phyloP scores from a whole-genome alignment of 2,888 invertebrate genomes.

The Oligia latruncula region DNA sequence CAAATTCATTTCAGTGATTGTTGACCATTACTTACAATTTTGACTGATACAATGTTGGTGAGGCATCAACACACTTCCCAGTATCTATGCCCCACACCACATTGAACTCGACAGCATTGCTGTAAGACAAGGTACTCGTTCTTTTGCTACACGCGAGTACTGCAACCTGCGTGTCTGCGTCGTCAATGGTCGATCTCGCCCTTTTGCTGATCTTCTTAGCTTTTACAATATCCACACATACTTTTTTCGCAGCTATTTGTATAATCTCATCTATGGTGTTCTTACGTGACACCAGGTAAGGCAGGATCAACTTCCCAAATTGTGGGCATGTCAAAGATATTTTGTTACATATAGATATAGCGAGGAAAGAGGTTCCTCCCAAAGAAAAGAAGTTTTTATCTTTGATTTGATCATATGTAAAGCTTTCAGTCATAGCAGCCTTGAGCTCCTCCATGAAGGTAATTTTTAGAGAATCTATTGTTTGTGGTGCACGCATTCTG shows the following conservation, averaged over 20 bases:
- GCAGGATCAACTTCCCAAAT: slow-evolving; percentile 88
- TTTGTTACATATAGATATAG: slow-evolving; percentile 91
- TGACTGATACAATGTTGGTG: slow-evolving; percentile 90
- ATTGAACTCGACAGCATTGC: slow-evolving; percentile 72
- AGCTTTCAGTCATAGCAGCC: slow-evolving; percentile 67
- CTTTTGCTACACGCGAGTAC: slow-evolving; percentile 61
- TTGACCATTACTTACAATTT: slow-evolving; percentile 81
- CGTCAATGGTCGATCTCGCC: slow-evolving; percentile 59
- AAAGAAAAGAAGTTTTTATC: slow-evolving; percentile 89
- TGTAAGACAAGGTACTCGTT: slow-evolving; percentile 35
- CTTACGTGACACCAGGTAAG: slow-evolving; percentile 87
- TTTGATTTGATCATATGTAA: slow-evolving; percentile 80
- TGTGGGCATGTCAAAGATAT: slow-evolving; percentile 84
- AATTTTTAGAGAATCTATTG: slow-evolving; percentile 70
- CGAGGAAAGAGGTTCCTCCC: slow-evolving; percentile 93
- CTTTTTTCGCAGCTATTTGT: slow-evolving; percentile 75
- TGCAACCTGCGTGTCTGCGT: slow-evolving; percentile 20
- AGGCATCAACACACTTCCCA: slow-evolving; percentile 95
- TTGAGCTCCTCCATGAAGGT: slow-evolving; percentile 78
- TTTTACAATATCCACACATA: slow-evolving; percentile 67
- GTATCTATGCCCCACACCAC: slow-evolving; percentile 91
- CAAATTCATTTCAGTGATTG: slow-evolving; percentile 7
- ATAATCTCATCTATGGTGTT: slow-evolving; percentile 82
- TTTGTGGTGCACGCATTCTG: slow-evolving; percentile 69
- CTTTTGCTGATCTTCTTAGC: slow-evolving; percentile 74